Conservation (phyloP, 2,797 vertebrate genomes). For the Arnoldichthys spilopterus region DNA sequence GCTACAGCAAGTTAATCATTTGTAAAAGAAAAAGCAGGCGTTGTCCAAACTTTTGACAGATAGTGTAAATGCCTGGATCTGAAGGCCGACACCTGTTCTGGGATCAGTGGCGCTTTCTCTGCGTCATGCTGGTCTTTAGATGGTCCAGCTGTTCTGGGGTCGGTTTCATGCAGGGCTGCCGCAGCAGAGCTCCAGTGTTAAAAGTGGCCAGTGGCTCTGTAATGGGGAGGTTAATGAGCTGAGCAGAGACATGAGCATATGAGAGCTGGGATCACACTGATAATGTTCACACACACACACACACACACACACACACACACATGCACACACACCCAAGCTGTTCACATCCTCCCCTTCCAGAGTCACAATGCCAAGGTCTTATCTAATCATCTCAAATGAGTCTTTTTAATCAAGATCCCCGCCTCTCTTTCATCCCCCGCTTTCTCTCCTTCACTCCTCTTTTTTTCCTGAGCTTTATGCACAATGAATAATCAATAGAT, state of each 20-base stretch:
- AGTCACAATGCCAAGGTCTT: slow-evolving; percentile 56
- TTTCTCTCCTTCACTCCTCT: slow-evolving; percentile 1
- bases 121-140: neutral
- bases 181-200: slow-evolving; percentile 42
- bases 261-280: slow-evolving; percentile 28
- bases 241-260: slow-evolving; percentile 31
- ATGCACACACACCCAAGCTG: slow-evolving; percentile 26
- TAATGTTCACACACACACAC: slow-evolving; percentile 20
- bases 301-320: slow-evolving; percentile 12
- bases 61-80: neutral
- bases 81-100: slow-evolving; percentile 39
- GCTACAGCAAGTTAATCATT: too few relatives aligned
- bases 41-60: slow-evolving; percentile 16
- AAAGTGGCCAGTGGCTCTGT: slow-evolving; percentile 31
- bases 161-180: slow-evolving; percentile 12
- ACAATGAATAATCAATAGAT: too few relatives aligned
- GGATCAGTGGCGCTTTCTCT: neutral
- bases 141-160: slow-evolving; percentile 36
- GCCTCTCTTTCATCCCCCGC: neutral
- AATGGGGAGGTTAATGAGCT: slow-evolving; percentile 44
- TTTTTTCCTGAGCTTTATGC: too few relatives aligned
- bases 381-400: slow-evolving; percentile 51
- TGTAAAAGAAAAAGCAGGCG: neutral
- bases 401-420: slow-evolving; percentile 54
- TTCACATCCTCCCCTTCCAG: slow-evolving; percentile 33